Evolutionary conservation across 2,888 invertebrate genomes (phyloP).

Genomic region (Limulus polyphemus): DNA sequence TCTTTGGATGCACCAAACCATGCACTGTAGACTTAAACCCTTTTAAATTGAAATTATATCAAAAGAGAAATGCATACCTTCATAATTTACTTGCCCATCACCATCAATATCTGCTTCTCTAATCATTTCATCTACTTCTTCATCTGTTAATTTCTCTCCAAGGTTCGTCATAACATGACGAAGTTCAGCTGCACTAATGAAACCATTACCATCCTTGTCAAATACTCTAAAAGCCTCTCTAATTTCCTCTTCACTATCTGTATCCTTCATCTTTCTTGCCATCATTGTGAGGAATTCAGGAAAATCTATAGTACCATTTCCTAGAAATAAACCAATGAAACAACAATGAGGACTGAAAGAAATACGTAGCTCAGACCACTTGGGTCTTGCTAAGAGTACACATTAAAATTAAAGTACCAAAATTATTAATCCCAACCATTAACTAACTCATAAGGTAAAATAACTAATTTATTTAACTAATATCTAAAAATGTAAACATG

Average conservation of each 20-base stretch:
- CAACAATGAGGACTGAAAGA: no score
- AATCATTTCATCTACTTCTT: conserved; percentile 99
- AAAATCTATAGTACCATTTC: conserved; percentile 99
- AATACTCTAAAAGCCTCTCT: conserved; percentile 96
- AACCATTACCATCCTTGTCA: conserved; percentile 99
- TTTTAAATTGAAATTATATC: no score
- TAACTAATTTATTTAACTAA: no score
- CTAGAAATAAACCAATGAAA: conserved; percentile 42
- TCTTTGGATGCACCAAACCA: no score
- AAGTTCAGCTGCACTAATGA: conserved; percentile 94
- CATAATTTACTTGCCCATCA: conserved; percentile 97
- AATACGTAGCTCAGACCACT: no score
- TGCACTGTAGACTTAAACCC: no score
- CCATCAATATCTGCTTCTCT: conserved; percentile 97
- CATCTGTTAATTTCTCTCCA: conserved; percentile 97
- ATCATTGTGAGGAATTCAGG: conserved; percentile 99
- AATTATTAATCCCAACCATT: no score
- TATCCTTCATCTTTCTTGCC: conserved; percentile 99
- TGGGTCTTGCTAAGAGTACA: no score
- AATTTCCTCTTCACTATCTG: conserved; percentile 96
- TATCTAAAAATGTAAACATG: no score
- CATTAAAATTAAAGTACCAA: no score
- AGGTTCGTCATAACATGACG: conserved; percentile 99
- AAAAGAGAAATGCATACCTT: conserved; percentile 50
- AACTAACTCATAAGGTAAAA: no score